These are phyloP conservation scores for Aporrectodea caliginosa DNA, from an alignment of 1,140 invertebrate genomes.

Conservation along the genomic window DNA sequence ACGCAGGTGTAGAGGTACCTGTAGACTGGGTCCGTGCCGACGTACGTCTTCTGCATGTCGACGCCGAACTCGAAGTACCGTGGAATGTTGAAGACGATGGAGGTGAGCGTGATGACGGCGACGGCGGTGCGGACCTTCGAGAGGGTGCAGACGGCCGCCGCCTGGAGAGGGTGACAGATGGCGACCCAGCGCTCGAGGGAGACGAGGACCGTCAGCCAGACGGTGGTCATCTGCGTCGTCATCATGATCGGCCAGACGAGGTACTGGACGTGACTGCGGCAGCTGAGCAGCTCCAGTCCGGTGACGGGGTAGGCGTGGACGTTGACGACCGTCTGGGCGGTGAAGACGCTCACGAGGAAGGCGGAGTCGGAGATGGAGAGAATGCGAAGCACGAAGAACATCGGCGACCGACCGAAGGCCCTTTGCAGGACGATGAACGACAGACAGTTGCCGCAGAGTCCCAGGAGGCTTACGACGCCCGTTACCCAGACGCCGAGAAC, in stretches of 20 bases:
- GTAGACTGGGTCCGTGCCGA: slow-evolving; percentile 7
- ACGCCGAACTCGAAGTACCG: slow-evolving; percentile 19
- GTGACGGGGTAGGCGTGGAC: background rate
- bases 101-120: background rate
- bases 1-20: slow-evolving; percentile 17
- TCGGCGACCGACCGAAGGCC: slow-evolving; percentile 48
- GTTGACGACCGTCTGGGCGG: slow-evolving; percentile 25
- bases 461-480: slow-evolving; percentile 21
- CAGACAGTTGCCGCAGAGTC: slow-evolving; percentile 47
- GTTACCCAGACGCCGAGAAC: slow-evolving; percentile 36
- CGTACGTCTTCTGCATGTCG: background rate
- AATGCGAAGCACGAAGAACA: slow-evolving; percentile 46
- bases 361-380: slow-evolving; percentile 47
- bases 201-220: slow-evolving; percentile 20
- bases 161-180: slow-evolving; percentile 27
- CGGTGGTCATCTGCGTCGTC: slow-evolving; percentile 27
- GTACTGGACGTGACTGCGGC: background rate
- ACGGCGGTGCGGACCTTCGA: slow-evolving; percentile 9
- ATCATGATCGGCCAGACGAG: slow-evolving; percentile 17
- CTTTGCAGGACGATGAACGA: slow-evolving; percentile 50
- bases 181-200: slow-evolving; percentile 26
- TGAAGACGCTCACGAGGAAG: slow-evolving; percentile 27
- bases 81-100: slow-evolving; percentile 23
- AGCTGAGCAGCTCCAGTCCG: background rate
- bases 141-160: slow-evolving; percentile 26